Base-by-base conservation (phyloP, 2,888 invertebrate species). In the Bedellia somnulentella region DNA sequence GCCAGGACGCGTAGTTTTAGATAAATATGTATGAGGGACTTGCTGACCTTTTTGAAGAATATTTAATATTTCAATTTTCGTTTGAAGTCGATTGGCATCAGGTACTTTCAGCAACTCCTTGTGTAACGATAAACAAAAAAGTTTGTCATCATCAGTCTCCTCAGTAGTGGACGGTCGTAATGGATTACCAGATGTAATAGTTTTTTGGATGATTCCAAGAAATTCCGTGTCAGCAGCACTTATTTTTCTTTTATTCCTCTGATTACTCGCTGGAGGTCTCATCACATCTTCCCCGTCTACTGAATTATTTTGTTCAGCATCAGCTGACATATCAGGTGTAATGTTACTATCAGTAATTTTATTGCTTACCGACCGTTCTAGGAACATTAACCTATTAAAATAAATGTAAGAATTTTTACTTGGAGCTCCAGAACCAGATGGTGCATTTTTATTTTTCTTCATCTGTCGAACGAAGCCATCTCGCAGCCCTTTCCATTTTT, bases 401-500 rank as follows among this genome's bases (percentile, higher is more conserved):
- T n/a, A n/a, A n/a, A n/a, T n/a, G n/a, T n/a, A n/a, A n/a, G n/a
- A n/a, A n/a, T n/a, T n/a, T n/a, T n/a, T n/a, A n/a, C n/a, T n/a
- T n/a, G n/a, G n/a, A n/a, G n/a, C n/a, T n/a, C n/a, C n/a, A n/a
- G n/a, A n/a, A n/a, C n/a, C n/a, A n/a, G n/a, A n/a, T n/a, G n/a
- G n/a, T n/a, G n/a, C n/a, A n/a, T n/a, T n/a, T 23, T 30, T 30
- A 15, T 9, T 30, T 24, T 30, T 30, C 15, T 24, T 30, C 14
- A 10, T 17, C 14, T 30, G 14, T 13, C 30, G 23, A 11, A 10
- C 15, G 24, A 15, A 30, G n/a, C 30, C 30, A 30, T 30, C 30
- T 24, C 30, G 12, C 15, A 29, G 15, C n/a, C n/a, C 24, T 29
- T 30, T 23, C 30, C 30, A 30, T n/a, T 24, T 30, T 30, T 24